These are phyloP conservation scores for Labeo catla DNA, from an alignment of 2,113 vertebrate genomes.

Conservation along the genomic window DNA sequence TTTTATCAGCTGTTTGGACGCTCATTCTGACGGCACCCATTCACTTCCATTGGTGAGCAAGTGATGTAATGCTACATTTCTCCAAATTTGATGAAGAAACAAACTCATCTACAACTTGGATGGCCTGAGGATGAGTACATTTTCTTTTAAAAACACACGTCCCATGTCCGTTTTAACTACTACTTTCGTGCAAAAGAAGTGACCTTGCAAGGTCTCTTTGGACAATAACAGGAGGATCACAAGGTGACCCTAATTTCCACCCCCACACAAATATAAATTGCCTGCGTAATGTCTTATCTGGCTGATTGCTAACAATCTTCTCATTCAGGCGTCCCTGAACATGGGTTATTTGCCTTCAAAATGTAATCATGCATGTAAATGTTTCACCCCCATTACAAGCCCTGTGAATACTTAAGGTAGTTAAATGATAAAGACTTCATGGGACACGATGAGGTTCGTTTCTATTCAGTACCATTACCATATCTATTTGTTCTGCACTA, in stretches of 20 bases:
- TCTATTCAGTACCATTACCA: constrained; percentile 7
- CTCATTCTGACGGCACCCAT: too few relatives aligned
- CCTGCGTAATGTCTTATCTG: not conserved
- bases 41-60: too few relatives aligned
- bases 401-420: not conserved
- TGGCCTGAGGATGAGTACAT: not conserved
- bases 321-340: not conserved
- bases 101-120: too few relatives aligned
- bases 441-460: not conserved
- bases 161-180: not conserved
- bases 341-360: constrained; percentile 10
- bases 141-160: not conserved
- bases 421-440: constrained; percentile 4
- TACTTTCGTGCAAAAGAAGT: not conserved
- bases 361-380: constrained; percentile 38
- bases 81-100: too few relatives aligned
- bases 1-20: too few relatives aligned
- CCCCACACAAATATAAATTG: not conserved
- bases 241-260: not conserved
- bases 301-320: constrained; percentile 5
- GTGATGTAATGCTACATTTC: too few relatives aligned
- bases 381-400: not conserved
- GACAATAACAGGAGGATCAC: not conserved
- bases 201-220: not conserved
- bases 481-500: constrained; percentile 12